phyloP scores from a whole-genome alignment of 2,797 vertebrate genomes.

The Pteronotus mesoamericanus region DNA sequence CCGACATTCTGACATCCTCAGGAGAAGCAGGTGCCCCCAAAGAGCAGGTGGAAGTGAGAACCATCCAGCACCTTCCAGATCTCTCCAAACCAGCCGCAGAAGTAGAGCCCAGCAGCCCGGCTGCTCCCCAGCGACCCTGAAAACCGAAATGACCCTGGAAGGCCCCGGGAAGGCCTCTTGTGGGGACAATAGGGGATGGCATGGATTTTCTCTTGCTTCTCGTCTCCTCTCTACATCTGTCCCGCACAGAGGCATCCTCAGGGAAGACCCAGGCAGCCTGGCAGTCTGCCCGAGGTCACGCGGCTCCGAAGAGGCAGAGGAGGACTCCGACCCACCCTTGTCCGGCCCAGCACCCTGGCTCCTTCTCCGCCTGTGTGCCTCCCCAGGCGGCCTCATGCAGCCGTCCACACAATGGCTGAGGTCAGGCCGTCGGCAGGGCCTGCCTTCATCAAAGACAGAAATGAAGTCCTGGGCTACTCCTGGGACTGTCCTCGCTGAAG shows the following conservation, averaged over 20 bases:
- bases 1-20: neutral
- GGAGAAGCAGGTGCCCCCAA: neutral
- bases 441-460: neutral
- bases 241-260: neutral
- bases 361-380: accelerated
- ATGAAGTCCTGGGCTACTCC: neutral
- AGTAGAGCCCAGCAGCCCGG: neutral
- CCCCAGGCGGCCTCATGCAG: neutral
- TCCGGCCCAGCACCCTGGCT: neutral
- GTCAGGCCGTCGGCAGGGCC: neutral
- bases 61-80: neutral
- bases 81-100: neutral
- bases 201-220: accelerated
- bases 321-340: neutral
- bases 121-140: neutral
- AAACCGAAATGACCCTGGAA: too few relatives aligned
- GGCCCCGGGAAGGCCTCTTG: accelerated
- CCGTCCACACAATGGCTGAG: accelerated
- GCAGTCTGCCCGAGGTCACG: neutral
- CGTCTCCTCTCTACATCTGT: accelerated
- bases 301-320: neutral
- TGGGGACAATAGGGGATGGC: accelerated
- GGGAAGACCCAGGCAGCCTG: too few relatives aligned
- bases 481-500: constrained; percentile 23
- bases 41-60: neutral